A percentile compares a stretch with the other conserved stretches of the same genome.
Conservation (phyloP, 2,113 vertebrate species). For the Fulica atra region DNA sequence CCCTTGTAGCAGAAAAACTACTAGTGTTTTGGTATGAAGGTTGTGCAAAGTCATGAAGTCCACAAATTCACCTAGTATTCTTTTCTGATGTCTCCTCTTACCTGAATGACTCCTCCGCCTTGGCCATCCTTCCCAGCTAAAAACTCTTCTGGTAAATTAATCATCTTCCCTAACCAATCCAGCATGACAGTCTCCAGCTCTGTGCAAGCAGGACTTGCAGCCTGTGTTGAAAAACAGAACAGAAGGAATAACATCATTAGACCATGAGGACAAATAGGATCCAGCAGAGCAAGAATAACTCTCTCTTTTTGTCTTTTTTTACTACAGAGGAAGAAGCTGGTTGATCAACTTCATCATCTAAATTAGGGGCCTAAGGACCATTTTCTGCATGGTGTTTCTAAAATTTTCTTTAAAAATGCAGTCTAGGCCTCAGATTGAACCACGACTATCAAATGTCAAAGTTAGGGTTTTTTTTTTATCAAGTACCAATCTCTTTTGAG, state of each 20-base stretch:
- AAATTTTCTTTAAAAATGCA: not conserved
- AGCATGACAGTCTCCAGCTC: conserved; percentile 96
- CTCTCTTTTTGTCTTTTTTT: not conserved
- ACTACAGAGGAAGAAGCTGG: not conserved
- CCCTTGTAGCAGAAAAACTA: not conserved
- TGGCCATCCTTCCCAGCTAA: conserved; percentile 80
- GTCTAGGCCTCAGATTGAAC: not conserved
- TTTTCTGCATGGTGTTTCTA: not conserved
- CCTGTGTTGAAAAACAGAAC: conserved; percentile 69
- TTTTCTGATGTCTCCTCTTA: conserved; percentile 35
- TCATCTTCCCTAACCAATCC: conserved; percentile 96
- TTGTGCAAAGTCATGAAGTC: not conserved
- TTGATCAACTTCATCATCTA: not conserved
- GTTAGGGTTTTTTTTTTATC: not conserved
- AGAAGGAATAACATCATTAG: not conserved
- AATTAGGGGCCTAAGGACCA: not conserved
- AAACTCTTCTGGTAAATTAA: conserved; percentile 88
- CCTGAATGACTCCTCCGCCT: conserved; percentile 97
- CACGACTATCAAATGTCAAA: not conserved
- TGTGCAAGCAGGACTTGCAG: conserved; percentile 93
- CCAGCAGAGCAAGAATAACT: not conserved
- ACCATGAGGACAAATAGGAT: not conserved
- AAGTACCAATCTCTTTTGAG: not conserved
- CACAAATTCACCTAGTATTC: rapidly evolving
- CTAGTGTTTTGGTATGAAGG: not conserved